phyloP scores from a whole-genome alignment of 2,888 invertebrate genomes.

The Pasiphila rectangulata region DNA sequence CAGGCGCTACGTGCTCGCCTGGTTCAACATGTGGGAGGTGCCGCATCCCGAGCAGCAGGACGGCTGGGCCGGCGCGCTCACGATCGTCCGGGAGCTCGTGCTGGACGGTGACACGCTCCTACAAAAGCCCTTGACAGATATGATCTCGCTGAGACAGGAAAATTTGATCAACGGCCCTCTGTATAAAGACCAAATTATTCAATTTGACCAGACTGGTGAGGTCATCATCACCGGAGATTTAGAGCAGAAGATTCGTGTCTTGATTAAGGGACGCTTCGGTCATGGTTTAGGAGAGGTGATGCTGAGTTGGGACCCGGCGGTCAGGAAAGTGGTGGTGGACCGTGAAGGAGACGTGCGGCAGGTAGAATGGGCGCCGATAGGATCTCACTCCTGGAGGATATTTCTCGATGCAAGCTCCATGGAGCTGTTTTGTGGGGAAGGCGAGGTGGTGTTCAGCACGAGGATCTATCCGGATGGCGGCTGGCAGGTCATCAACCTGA shows the following conservation, averaged over 20 bases:
- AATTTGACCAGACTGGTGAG: slow-evolving; percentile 59
- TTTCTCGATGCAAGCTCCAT: slow-evolving; percentile 69
- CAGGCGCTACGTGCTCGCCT: slow-evolving; percentile 59
- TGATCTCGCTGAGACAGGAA: slow-evolving; percentile 48
- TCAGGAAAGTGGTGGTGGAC: slow-evolving; percentile 56
- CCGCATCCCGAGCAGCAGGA: slow-evolving; percentile 59
- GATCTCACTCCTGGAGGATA: slow-evolving; percentile 52
- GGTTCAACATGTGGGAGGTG: slow-evolving; percentile 74
- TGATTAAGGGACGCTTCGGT: slow-evolving; percentile 55
- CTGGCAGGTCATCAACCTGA: slow-evolving; percentile 60
- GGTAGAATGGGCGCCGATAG: slow-evolving; percentile 61
- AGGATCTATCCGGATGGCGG: slow-evolving; percentile 61
- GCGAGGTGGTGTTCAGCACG: slow-evolving; percentile 71
- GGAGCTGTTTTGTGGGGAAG: slow-evolving; percentile 71
- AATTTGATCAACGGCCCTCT: slow-evolving; percentile 42
- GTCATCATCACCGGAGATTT: slow-evolving; percentile 52
- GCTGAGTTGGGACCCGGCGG: slow-evolving; percentile 53
- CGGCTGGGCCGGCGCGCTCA: slow-evolving; percentile 72
- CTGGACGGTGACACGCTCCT: slow-evolving; percentile 53
- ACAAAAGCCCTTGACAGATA: slow-evolving; percentile 59
- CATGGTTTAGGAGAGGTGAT: slow-evolving; percentile 41
- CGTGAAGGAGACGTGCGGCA: slow-evolving; percentile 61
- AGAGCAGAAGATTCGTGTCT: slow-evolving; percentile 46
- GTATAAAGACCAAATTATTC: slow-evolving; percentile 33
- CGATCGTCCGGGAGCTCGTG: slow-evolving; percentile 61